Evolutionary conservation across 2,797 vertebrate genomes (phyloP).

Genomic region (Sebastes hubbsi): DNA sequence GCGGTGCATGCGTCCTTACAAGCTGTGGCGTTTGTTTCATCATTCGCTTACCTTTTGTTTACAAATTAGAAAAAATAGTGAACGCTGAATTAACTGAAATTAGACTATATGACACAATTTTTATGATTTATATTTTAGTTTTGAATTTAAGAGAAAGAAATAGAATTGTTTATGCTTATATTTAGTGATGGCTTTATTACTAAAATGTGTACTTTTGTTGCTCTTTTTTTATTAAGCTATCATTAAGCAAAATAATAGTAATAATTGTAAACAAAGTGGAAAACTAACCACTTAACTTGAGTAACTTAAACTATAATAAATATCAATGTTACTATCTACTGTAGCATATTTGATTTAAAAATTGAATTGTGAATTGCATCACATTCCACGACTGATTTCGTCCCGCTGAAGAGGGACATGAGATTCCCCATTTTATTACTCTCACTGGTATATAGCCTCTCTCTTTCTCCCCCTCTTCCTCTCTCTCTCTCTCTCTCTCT

Average conservation of each 20-base stretch:
- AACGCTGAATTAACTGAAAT: not conserved
- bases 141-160: not conserved
- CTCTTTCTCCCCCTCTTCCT: constrained; percentile 27
- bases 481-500: constrained; percentile 1
- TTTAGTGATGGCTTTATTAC: not conserved
- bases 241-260: not conserved
- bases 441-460: constrained; percentile 42
- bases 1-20: constrained; percentile 11
- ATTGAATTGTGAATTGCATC: constrained; percentile 6
- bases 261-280: not conserved
- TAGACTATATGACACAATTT: not conserved
- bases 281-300: not conserved
- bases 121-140: not conserved
- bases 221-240: not conserved
- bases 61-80: not conserved
- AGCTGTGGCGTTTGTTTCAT: constrained; percentile 26
- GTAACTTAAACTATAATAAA: not conserved
- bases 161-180: not conserved
- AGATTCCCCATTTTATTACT: constrained; percentile 48
- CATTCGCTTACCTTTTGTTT: constrained; percentile 25
- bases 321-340: not conserved
- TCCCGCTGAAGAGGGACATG: constrained; percentile 44
- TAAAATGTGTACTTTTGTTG: not conserved
- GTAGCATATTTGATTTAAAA: constrained; percentile 8
- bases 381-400: constrained; percentile 23